These are phyloP conservation scores for Taurulus bubalis DNA, from an alignment of 2,113 vertebrate species.

Conservation along the genomic window DNA sequence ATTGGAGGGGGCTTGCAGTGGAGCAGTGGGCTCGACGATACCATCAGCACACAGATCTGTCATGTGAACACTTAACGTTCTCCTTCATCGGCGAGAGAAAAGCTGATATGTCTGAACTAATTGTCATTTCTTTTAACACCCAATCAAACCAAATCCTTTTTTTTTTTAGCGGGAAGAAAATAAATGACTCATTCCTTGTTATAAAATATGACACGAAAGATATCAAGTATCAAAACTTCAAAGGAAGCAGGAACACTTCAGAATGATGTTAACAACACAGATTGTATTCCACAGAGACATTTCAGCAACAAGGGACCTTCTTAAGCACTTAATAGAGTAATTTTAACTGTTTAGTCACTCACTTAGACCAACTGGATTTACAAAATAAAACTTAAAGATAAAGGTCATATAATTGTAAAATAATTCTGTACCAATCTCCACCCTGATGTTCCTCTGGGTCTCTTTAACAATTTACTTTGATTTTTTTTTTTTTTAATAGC, in stretches of 20 bases:
- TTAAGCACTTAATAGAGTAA: background rate
- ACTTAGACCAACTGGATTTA: background rate
- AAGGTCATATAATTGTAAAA: too few relatives aligned
- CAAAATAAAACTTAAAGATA: background rate
- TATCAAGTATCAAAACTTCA: background rate
- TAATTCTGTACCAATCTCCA: background rate
- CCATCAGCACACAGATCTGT: constrained; percentile 2
- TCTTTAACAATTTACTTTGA: background rate
- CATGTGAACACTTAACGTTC: background rate
- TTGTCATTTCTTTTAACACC: background rate
- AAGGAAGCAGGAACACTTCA: background rate
- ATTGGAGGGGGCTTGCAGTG: constrained; percentile 49
- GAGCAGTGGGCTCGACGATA: constrained; percentile 10
- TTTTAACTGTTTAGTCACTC: background rate
- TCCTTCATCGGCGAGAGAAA: background rate
- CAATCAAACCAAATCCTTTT: background rate
- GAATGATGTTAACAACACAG: background rate
- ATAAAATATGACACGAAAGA: background rate
- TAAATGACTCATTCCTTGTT: background rate
- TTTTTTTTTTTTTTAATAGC: background rate
- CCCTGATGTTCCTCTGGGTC: background rate
- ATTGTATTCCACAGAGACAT: background rate
- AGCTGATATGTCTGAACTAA: background rate
- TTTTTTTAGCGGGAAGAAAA: background rate
- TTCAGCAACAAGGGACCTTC: background rate